These are phyloP conservation scores for Megalopta genalis DNA, from an alignment of 1,140 invertebrate genomes.

Conservation along the genomic window DNA sequence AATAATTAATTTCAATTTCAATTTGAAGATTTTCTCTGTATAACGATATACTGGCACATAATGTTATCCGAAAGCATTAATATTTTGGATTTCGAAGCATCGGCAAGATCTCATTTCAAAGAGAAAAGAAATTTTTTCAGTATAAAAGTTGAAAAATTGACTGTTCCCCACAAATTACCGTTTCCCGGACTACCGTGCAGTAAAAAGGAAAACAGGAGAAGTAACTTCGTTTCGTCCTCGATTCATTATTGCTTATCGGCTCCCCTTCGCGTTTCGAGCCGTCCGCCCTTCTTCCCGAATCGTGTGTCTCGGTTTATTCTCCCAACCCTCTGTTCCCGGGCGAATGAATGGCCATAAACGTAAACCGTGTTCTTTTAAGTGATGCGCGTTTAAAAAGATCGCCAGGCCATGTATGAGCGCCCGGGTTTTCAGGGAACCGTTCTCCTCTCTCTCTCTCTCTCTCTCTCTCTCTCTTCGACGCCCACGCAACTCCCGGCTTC, in stretches of 20 bases:
- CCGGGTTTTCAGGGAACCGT: slow-evolving; percentile 64
- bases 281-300: slow-evolving; percentile 61
- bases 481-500: slow-evolving; percentile 6
- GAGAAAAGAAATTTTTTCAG: too few relatives aligned
- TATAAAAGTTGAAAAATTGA: too few relatives aligned
- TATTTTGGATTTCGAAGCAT: too few relatives aligned
- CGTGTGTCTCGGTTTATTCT: slow-evolving; percentile 49
- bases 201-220: slow-evolving; percentile 58
- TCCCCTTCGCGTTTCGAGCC: slow-evolving; percentile 36
- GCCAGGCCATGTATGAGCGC: slow-evolving; percentile 74
- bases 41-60: too few relatives aligned
- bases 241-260: slow-evolving; percentile 75
- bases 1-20: too few relatives aligned
- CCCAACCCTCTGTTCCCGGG: slow-evolving; percentile 22
- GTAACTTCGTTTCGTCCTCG: slow-evolving; percentile 14
- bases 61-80: too few relatives aligned
- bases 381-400: slow-evolving; percentile 79
- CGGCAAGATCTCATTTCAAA: too few relatives aligned
- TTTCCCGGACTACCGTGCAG: too few relatives aligned
- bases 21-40: too few relatives aligned
- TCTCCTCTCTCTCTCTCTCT: slow-evolving; percentile 20
- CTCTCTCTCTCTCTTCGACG: background rate
- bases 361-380: slow-evolving; percentile 80
- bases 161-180: too few relatives aligned
- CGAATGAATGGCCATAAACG: slow-evolving; percentile 79